Evolutionary conservation across 2,113 vertebrate genomes (phyloP).

Genomic region (Lynx canadensis): DNA sequence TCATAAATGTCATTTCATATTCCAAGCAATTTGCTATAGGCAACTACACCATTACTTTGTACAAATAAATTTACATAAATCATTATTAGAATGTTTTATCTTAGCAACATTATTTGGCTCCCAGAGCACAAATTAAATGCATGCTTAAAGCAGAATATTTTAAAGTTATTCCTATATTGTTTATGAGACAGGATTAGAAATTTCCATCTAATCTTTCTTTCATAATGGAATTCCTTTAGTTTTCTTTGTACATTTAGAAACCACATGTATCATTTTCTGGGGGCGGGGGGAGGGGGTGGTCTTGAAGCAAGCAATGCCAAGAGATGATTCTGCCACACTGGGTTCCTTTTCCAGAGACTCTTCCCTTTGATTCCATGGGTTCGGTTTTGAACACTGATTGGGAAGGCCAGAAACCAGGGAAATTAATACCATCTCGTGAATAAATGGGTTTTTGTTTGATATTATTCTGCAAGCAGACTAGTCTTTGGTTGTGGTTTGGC

Average conservation of each 20-base stretch:
- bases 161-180: slow-evolving; percentile 82
- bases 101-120: slow-evolving; percentile 84
- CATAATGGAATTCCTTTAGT: slow-evolving; percentile 77
- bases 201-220: slow-evolving; percentile 81
- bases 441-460: slow-evolving; percentile 63
- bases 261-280: slow-evolving; percentile 59
- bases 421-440: not conserved
- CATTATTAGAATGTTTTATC: slow-evolving; percentile 86
- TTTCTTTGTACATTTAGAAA: slow-evolving; percentile 75
- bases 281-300: not conserved
- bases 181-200: slow-evolving; percentile 80
- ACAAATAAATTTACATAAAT: slow-evolving; percentile 88
- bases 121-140: slow-evolving; percentile 86
- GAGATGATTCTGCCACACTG: slow-evolving; percentile 50
- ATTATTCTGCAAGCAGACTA: slow-evolving; percentile 72
- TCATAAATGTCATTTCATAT: slow-evolving; percentile 82
- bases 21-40: slow-evolving; percentile 85
- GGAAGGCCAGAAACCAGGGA: slow-evolving; percentile 70
- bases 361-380: slow-evolving; percentile 70
- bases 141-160: slow-evolving; percentile 85
- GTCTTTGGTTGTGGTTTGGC: not conserved
- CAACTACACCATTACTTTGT: slow-evolving; percentile 83
- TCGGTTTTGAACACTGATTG: slow-evolving; percentile 68
- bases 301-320: slow-evolving; percentile 72
- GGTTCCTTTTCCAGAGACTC: slow-evolving; percentile 72